Conservation (phyloP, 2,888 invertebrate genomes). For the Nyleta sp. region DNA sequence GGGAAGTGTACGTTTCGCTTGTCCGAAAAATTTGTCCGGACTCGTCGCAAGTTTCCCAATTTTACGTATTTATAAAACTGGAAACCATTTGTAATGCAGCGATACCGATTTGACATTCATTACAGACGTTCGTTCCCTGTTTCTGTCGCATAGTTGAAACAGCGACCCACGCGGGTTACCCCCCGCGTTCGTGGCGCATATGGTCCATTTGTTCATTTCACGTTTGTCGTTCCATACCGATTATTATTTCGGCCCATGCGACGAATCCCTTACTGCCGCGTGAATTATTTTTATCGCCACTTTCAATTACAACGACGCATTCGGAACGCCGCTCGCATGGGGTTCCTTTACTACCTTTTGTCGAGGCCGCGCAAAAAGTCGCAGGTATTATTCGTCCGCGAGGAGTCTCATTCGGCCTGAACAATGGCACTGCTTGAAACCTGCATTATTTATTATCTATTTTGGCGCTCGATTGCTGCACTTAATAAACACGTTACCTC, state of each 20-base stretch:
- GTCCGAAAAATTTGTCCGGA: too few relatives aligned
- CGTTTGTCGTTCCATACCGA: conserved; percentile 70
- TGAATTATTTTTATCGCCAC: conserved; percentile 73
- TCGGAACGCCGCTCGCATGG: conserved; percentile 53
- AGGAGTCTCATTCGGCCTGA: neutral
- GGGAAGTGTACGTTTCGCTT: too few relatives aligned
- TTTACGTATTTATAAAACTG: too few relatives aligned
- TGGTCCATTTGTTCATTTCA: conserved; percentile 75
- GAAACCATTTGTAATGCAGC: neutral
- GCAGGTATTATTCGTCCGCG: conserved; percentile 32
- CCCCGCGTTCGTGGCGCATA: conserved; percentile 77
- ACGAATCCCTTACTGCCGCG: conserved; percentile 58
- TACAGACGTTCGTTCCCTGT: conserved; percentile 6
- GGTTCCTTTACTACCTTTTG: conserved; percentile 36
- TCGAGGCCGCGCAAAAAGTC: conserved; percentile 22
- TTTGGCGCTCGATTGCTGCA: neutral
- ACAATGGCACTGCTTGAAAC: conserved; percentile 19
- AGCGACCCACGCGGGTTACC: conserved; percentile 69
- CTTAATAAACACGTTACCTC: conserved; percentile 5
- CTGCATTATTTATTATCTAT: conserved; percentile 25
- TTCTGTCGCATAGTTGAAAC: conserved; percentile 68
- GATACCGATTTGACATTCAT: conserved; percentile 27
- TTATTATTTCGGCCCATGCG: conserved; percentile 73
- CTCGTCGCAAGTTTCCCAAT: too few relatives aligned
- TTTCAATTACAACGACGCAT: conserved; percentile 68